Conservation (phyloP, 1,140 invertebrate species). For the Lanistes nyassanus region DNA sequence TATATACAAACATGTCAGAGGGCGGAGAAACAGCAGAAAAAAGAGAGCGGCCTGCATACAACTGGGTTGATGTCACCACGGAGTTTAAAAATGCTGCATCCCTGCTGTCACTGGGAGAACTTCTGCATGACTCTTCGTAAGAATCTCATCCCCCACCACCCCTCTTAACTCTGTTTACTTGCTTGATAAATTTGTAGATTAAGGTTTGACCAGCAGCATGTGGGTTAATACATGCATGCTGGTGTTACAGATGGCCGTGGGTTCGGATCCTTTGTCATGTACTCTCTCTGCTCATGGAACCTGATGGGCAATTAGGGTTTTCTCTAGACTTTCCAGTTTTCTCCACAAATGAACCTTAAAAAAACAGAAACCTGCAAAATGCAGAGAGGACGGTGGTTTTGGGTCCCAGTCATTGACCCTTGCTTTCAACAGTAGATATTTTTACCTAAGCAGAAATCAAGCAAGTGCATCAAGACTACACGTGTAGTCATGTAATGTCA, state of each 20-base stretch:
- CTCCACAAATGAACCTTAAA: no score
- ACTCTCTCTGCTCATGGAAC: neutral
- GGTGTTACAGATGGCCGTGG: neutral
- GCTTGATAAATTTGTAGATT: no score
- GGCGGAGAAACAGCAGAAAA: constrained; percentile 24
- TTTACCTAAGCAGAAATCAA: no score
- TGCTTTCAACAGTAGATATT: no score
- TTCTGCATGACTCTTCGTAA: constrained; percentile 57
- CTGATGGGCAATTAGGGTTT: no score
- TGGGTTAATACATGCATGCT: neutral
- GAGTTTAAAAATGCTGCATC: constrained; percentile 51
- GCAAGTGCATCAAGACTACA: no score
- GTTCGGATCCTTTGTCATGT: neutral
- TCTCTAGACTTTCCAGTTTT: no score
- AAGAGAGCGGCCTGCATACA: constrained; percentile 30
- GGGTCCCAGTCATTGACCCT: no score
- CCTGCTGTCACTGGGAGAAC: constrained; percentile 53
- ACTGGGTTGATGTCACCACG: constrained; percentile 56
- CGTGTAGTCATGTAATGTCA: no score
- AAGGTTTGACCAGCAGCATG: neutral
- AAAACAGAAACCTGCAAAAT: no score
- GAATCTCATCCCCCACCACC: constrained; percentile 15
- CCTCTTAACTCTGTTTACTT: neutral
- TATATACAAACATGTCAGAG: constrained; percentile 18
- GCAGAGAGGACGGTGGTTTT: no score